Evolutionary conservation across 2,888 invertebrate genomes (phyloP), one percentile per base, ranked within the genome.

Genomic region (Physocephala rufipes): DNA sequence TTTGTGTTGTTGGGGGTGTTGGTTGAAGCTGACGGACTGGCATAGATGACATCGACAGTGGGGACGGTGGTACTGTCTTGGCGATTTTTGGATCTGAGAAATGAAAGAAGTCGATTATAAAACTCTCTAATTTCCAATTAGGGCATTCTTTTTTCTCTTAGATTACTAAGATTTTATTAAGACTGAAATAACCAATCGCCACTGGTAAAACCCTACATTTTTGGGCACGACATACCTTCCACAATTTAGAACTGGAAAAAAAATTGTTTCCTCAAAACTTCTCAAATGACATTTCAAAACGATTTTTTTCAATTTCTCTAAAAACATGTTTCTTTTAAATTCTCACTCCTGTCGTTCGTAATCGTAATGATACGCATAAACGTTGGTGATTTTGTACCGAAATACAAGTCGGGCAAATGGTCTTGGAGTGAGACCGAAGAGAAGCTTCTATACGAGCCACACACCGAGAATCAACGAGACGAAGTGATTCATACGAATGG

Each of bases 351-450:
- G 45, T 16, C 16, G 24, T 21, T 9, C 19, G 15, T 5, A 13
- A 1, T 9, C 63, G 28, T 16, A 51, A 84, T 84, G 84, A 79
- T 79, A 26, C 80, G 81, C 24, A 77, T 85, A 47, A 78, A 82
- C 45, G 76, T 76, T 0, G 81, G 79, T 49, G 75, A 76, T 28
- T 76, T 78, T 65, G 80, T 80, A 4, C 82, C 82, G 24, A 79
- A 82, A 59, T 84, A 81, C 65, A 72, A 75, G 1, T 79, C 77
- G 66, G 86, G 85, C 2, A 79, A 74, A 51, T 85, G 86, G 86
- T 72, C 75, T 4, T 85, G 84, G 84, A 79, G 82, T 74, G 70
- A 75, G 0, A 62, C 73, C 2, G 61, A 75, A 0, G 81, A 84
- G 30, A 36, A 67, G 16, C 71, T 83, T 0, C 75, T 78, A 2